Percentiles rank a stretch among this genome's conserved stretches.
Conservation (phyloP, 2,113 vertebrate genomes). For the Entomyzon cyanotis region DNA sequence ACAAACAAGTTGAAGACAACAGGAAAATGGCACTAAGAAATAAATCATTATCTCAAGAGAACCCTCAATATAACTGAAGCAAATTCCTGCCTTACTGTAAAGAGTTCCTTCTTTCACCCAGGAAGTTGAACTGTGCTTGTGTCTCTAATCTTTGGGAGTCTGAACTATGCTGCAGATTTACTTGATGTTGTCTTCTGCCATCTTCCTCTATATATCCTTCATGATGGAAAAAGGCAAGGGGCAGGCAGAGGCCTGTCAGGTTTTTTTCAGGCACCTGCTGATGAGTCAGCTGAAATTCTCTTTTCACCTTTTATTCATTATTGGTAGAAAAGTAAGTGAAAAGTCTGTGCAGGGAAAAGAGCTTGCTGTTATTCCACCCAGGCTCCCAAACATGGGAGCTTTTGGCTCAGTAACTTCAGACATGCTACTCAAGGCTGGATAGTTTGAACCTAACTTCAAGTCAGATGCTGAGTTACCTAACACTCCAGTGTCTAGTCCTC, state of each 20-base stretch:
- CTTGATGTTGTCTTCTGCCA: neutral
- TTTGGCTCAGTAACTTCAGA: neutral
- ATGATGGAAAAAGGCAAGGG: neutral
- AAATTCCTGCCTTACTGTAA: neutral
- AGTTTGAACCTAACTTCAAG: neutral
- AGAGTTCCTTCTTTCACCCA: neutral
- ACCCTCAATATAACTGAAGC: rapidly evolving
- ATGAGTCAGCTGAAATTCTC: neutral
- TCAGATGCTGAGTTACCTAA: neutral
- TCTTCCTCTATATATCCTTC: neutral
- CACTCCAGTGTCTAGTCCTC: rapidly evolving
- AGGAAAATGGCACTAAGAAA: neutral
- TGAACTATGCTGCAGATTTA: neutral
- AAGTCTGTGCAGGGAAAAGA: neutral
- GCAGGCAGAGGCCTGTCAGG: rapidly evolving
- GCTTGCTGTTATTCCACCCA: neutral
- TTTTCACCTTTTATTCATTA: neutral
- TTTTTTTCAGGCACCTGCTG: neutral
- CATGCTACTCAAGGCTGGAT: neutral
- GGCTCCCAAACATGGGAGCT: neutral
- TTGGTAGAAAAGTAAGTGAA: neutral
- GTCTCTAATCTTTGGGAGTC: neutral
- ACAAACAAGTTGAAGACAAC: neutral
- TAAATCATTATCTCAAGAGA: neutral
- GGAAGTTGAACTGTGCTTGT: neutral